Base-by-base conservation (phyloP, 2,888 invertebrate species). In the Incurvaria masculella region DNA sequence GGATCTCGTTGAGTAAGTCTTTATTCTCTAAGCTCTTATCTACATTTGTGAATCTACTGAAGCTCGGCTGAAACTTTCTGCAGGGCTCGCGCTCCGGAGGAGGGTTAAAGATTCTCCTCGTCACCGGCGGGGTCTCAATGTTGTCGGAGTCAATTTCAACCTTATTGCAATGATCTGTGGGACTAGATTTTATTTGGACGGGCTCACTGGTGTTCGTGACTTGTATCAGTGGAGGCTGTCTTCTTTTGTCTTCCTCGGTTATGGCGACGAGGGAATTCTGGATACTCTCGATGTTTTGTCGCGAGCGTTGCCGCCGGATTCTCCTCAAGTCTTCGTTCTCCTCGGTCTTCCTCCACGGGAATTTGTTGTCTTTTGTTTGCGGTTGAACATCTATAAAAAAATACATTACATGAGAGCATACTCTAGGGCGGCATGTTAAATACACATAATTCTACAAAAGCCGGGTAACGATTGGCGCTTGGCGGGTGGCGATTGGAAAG, bases 141-240 rank as follows among this genome's bases (percentile, higher is more conserved):
- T 94, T 94, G 58, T 94, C 94, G 2, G 92, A 91, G 65, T 94
- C 94, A 39, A 94, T 91, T 62, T 93, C 92, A 11, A 87, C 85
- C 63, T 86, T 86, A 57, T 89, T 88, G 17, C 81, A 58, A 42
- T 64, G 62, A 45, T 18, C 44, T 40, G 17, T 18, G 21, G 20
- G 56, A 41, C 45, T 33, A 3, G n/a, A 21, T 23, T 47, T 47
- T n/a, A n/a, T n/a, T 5, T 21, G 18, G 21, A 14, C 17, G 2
- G 63, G 61, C 16, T 54, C 48, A 23, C 61, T 65, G 18, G 64
- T 67, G 21, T 54, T 59, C 16, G 75, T 67, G 40, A 75, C 63
- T 27, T 68, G 69, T 42, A 80, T 76, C 52, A 79, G 73, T 11
- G 80, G 76, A 41, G 74, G 57, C 23, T 57, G 41, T 57, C 79